Conservation (phyloP, 2,797 vertebrate species). For the Lophius americanus region DNA sequence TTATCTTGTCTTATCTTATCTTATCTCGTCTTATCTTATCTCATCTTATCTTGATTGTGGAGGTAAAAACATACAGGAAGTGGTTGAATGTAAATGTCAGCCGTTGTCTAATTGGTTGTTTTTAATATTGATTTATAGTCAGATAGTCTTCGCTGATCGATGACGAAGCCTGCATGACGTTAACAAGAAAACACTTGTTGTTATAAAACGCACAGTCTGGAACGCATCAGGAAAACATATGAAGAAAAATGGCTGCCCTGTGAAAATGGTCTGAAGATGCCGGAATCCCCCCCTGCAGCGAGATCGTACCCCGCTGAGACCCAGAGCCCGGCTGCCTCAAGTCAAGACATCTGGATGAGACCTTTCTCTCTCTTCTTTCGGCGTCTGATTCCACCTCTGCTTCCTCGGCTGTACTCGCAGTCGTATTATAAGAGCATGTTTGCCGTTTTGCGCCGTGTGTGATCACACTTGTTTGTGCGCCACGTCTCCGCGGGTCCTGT, state of each 20-base stretch:
- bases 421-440: constrained; percentile 36
- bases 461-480: constrained; percentile 60
- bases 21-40: too few species aligned
- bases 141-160: too few species aligned
- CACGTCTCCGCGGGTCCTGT: constrained; percentile 66
- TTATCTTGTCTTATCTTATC: too few species aligned
- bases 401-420: constrained; percentile 33
- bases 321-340: constrained; percentile 48
- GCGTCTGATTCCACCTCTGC: constrained; percentile 7
- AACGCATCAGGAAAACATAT: too few species aligned
- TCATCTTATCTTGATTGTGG: too few species aligned
- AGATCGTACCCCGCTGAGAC: constrained; percentile 48
- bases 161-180: too few species aligned
- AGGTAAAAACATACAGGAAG: too few species aligned
- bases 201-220: too few species aligned
- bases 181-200: too few species aligned
- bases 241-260: neutral
- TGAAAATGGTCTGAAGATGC: neutral
- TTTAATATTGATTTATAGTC: too few species aligned
- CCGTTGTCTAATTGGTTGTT: too few species aligned
- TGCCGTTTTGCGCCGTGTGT: constrained; percentile 45
- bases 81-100: too few species aligned
- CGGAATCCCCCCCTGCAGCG: constrained; percentile 34
- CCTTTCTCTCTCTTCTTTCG: neutral
- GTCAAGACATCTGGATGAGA: constrained; percentile 35